Conservation (phyloP, 2,888 invertebrate species). For the Drosophila anomalipes region DNA sequence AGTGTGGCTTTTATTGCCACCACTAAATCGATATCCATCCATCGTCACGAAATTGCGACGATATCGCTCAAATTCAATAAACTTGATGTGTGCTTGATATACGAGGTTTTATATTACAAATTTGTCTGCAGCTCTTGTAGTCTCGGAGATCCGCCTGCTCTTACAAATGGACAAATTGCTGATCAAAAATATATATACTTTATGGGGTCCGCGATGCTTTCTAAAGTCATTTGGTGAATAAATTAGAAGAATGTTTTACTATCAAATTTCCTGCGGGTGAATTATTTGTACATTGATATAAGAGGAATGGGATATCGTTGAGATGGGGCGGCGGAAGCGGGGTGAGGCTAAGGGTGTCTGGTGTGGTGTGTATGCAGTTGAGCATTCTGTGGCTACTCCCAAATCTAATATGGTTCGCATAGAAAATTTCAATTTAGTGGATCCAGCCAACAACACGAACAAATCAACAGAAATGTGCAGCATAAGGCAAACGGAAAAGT, state of each 20-base stretch:
- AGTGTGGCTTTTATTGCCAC: background rate
- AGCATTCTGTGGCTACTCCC: background rate
- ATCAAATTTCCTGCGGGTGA: background rate
- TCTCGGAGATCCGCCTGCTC: background rate
- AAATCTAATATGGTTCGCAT: slow-evolving; percentile 17
- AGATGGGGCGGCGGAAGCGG: background rate
- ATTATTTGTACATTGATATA: background rate
- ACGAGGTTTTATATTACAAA: background rate
- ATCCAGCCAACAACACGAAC: slow-evolving; percentile 20
- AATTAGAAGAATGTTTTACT: background rate
- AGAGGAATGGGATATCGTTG: background rate
- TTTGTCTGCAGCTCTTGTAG: background rate
- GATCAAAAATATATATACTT: background rate
- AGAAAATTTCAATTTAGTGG: slow-evolving; percentile 43
- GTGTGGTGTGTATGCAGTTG: background rate
- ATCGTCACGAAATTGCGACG: background rate
- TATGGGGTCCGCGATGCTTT: background rate
- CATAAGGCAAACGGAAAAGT: slow-evolving; percentile 11
- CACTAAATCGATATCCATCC: background rate
- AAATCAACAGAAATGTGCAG: slow-evolving; percentile 41
- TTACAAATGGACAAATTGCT: too few species aligned
- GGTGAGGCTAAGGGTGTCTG: background rate
- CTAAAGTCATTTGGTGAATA: slow-evolving; percentile 2
- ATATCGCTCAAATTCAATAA: background rate
- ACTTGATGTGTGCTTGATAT: background rate